Evolutionary conservation across 1,140 invertebrate species (phyloP), one percentile per base, ranked within the genome.

Genomic region (Manduca sexta): DNA sequence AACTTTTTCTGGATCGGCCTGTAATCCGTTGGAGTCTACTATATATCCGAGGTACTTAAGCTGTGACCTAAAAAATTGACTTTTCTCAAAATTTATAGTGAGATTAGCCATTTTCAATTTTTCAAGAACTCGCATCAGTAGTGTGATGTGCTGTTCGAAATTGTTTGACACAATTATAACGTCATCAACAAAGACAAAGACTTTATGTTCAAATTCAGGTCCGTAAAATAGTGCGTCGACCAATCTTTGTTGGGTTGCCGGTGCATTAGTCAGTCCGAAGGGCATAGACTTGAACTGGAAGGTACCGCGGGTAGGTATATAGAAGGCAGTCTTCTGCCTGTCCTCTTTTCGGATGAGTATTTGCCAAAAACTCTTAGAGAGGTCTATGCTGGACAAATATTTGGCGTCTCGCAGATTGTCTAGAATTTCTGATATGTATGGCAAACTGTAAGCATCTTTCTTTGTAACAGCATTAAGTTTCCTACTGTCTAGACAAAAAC

Each of bases 171-270:
- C 69, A 13, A 88, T 49, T 1, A 88, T 52, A 1, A 88, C 63
- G 45, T 90, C 87, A 53, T 88, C 86, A 0, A 89, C 29, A 47
- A 86, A 73, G 2, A 57, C 51, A 34, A 73, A 70, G 0, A 68
- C 61, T 13, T 35, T 40, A 1, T 40, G 18, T 11, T 55, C 52
- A 7, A 69, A 54, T 31, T 71, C 50, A 1, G 59, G 46, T 8
- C 46, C 46, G n/a, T 45, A 49, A 11, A 66, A 51, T 1, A 44
- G 33, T 12, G 16, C 31, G 29, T 64, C 53, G 0, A 64, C 41
- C 7, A 49, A 42, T 10, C 54, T 4, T 26, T 56, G 54, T 43
- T 51, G 48, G 2, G 54, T 56, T 12, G 54, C 54, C 1, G 49
- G 49, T 10, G 54, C 48, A 38, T 51, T 51, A 5, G 44, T 37